phyloP scores from a whole-genome alignment of 2,113 vertebrate species.

The Pogonocichla stellata region DNA sequence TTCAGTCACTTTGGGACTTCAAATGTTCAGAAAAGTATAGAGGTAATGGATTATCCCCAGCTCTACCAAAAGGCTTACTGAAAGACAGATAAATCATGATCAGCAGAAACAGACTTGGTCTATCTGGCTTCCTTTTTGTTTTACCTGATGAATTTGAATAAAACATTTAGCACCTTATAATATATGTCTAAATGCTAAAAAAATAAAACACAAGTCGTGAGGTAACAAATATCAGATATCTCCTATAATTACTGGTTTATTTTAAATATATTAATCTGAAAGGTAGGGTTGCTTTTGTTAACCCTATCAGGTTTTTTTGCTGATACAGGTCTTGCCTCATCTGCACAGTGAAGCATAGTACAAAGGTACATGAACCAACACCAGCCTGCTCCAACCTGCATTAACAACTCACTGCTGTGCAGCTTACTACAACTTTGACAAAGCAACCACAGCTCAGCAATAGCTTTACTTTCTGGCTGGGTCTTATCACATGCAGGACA shows the following conservation, averaged over 20 bases:
- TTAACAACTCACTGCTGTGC: not conserved
- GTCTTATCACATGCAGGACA: not conserved
- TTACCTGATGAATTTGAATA: not conserved
- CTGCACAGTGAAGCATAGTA: not conserved
- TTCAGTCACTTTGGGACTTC: conserved; percentile 8
- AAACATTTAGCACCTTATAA: not conserved
- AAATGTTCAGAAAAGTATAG: not conserved
- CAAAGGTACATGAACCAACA: not conserved
- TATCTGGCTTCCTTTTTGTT: not conserved
- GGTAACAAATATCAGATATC: not conserved
- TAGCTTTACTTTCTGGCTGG: not conserved
- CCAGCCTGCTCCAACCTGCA: not conserved
- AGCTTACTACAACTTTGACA: not conserved
- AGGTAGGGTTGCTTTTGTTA: not conserved
- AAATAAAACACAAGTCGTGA: not conserved
- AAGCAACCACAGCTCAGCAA: not conserved
- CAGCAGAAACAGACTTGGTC: not conserved
- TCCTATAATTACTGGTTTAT: not conserved
- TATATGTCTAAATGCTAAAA: not conserved
- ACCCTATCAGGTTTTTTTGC: not conserved
- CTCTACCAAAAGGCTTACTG: not conserved
- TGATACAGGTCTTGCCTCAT: not conserved
- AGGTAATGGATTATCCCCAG: not conserved
- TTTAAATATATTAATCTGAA: not conserved
- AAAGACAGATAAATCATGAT: conserved; percentile 14